Evolutionary conservation across 2,888 invertebrate species (phyloP).

Genomic region (Drosophila anceps): DNA sequence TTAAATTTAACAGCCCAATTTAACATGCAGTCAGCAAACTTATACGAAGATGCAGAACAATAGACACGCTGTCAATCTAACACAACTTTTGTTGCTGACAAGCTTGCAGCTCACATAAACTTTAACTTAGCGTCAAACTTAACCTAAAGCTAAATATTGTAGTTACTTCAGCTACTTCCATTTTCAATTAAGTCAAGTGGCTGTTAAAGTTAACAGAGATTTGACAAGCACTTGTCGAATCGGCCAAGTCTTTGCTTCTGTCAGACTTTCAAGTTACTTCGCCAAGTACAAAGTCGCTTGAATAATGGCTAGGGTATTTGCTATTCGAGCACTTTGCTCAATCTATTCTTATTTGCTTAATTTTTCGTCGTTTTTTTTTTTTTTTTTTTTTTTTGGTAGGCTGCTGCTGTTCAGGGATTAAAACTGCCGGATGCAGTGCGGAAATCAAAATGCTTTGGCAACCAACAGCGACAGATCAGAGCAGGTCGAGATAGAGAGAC

Average conservation of each 20-base stretch:
- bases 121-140: background rate
- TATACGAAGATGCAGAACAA: background rate
- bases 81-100: background rate
- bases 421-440: slow-evolving; percentile 75
- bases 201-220: background rate
- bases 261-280: background rate
- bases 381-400: slow-evolving; percentile 10
- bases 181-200: no score
- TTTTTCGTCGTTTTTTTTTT: slow-evolving; percentile 10
- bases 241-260: background rate
- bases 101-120: background rate
- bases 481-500: slow-evolving; percentile 25
- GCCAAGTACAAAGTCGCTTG: background rate
- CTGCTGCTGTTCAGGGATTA: slow-evolving; percentile 58
- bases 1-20: background rate
- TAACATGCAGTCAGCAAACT: background rate
- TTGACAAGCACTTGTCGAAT: background rate
- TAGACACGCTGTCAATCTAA: background rate
- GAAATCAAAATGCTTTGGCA: slow-evolving; percentile 75
- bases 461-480: slow-evolving; percentile 57
- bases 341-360: background rate
- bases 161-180: no score
- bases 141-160: background rate
- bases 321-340: background rate
- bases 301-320: background rate